Percentiles rank a stretch among this genome's conserved stretches.
Conservation (phyloP, 2,113 vertebrate genomes). For the Axis porcinus region DNA sequence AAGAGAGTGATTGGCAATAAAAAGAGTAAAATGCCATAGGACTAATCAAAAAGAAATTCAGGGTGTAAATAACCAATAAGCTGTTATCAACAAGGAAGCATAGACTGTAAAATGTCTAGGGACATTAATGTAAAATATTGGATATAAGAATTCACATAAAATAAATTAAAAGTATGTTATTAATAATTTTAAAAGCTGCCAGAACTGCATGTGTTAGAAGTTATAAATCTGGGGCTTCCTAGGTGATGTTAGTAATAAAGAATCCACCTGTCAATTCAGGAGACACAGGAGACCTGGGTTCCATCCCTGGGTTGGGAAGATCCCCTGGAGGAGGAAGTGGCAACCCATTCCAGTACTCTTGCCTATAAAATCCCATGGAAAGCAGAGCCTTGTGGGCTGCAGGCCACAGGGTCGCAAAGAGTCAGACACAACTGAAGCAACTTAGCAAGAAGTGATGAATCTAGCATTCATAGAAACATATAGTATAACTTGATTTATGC, state of each 20-base stretch:
- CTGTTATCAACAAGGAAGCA: background rate
- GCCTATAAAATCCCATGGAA: background rate
- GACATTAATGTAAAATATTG: background rate
- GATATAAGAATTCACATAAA: background rate
- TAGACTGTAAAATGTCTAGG: background rate
- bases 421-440: background rate
- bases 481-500: background rate
- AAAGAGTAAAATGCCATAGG: background rate
- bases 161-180: constrained; percentile 4
- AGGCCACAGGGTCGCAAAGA: background rate
- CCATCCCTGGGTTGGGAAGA: background rate
- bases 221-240: background rate
- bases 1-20: background rate
- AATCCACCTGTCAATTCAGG: background rate
- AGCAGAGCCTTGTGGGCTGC: background rate
- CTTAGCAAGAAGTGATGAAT: background rate
- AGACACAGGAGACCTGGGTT: background rate
- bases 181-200: background rate
- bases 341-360: background rate
- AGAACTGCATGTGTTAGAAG: background rate
- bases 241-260: background rate
- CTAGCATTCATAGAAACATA: background rate
- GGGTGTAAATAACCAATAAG: background rate
- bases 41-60: constrained; percentile 17
- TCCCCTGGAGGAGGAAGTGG: background rate